Conservation (phyloP, 2,888 invertebrate species). For the Drosophila anomelani region DNA sequence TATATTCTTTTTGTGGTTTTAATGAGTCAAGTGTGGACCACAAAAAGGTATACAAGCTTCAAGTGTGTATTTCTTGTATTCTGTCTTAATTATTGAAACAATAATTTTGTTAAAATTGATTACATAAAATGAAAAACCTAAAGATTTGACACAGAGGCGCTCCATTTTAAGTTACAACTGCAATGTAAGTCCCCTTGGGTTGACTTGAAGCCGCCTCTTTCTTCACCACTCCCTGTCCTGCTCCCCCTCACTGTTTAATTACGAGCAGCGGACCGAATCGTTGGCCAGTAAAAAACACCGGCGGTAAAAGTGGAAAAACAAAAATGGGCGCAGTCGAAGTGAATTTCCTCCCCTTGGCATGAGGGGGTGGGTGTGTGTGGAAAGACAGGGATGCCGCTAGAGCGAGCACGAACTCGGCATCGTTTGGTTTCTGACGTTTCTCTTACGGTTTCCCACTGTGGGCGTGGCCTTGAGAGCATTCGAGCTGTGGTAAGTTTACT, state of each 20-base stretch:
- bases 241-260: background rate
- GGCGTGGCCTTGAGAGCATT: background rate
- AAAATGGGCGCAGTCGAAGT: slow-evolving; percentile 6
- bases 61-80: no score
- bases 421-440: background rate
- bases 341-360: background rate
- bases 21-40: no score
- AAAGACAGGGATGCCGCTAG: slow-evolving; percentile 4
- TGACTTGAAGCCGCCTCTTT: background rate
- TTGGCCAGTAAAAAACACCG: slow-evolving; percentile 1
- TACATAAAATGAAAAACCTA: no score
- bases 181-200: background rate
- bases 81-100: no score
- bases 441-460: background rate
- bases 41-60: no score
- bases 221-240: background rate
- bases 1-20: no score
- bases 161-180: background rate
- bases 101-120: no score
- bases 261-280: background rate
- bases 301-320: background rate
- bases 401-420: background rate
- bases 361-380: slow-evolving; percentile 7
- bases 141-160: background rate
- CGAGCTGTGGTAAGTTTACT: slow-evolving; percentile 3